Evolutionary conservation across 2,888 invertebrate genomes (phyloP), one percentile per base, ranked within the genome.

Genomic region (Frankliniella fusca): DNA sequence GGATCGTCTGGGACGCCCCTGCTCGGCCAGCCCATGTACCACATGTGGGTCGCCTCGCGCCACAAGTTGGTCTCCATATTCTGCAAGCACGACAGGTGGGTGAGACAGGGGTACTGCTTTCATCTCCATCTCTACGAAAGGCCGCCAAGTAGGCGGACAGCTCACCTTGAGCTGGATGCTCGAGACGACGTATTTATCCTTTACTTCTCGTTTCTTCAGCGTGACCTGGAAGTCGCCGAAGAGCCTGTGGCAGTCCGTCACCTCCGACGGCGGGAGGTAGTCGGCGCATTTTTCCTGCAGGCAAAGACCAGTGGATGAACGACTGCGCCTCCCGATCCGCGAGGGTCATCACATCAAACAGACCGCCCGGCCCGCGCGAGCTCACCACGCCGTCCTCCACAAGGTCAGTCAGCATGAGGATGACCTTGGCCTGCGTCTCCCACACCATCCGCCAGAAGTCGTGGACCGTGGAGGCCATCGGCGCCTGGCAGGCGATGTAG

Each of bases 391-490:
- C 97, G 85, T 95, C 95, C 89, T 97, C 97, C 86, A 93, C 93
- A 83, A 97, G 92, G 88, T 95, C 95, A 0, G 97, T 97, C 54
- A 97, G 90, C 95, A 97, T 97, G 83, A 97, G 92, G 84, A 98
- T 92, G 76, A 96, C 94, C 85, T 95, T 92, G 20, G 93, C 92
- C 88, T 97, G 95, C 87, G 97, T 97, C 86, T 97, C 97, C 97
- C 97, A 97, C 81, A 97, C 92, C 97, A 98, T 97, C 80, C 95
- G 91, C 97, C 97, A 98, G 88, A 97, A 97, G 89, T 98, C 97
- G 50, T 90, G 90, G 0, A 96, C 93, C 0, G 97, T 97, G 84
- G 93, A 92, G 83, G 94, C 92, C 85, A 97, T 89, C 0, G 97
- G 97, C 15, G 95, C 97, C 88, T 98, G 97, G 85, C 95, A 95